phyloP scores from a whole-genome alignment of 2,797 vertebrate species.

The Setipinna tenuifilis region DNA sequence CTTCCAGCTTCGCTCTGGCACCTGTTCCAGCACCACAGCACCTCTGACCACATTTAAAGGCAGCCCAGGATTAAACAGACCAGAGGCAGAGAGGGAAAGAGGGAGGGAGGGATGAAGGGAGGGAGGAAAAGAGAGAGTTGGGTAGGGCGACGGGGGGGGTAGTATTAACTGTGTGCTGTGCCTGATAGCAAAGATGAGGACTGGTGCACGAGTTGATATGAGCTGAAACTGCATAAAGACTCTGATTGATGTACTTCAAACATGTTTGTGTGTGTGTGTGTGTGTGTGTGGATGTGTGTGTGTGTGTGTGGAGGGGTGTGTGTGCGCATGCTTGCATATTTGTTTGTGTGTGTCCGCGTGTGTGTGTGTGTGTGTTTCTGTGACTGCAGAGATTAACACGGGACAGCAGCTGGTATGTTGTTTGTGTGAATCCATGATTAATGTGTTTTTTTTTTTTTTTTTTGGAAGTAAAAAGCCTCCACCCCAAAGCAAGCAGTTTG shows the following conservation, averaged over 20 bases:
- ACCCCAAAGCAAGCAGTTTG: conserved; percentile 10
- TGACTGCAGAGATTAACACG: neutral
- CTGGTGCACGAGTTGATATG: conserved; percentile 66
- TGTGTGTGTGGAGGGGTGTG: neutral
- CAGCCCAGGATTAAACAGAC: conserved; percentile 75
- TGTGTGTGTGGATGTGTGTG: conserved; percentile 46
- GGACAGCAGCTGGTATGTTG: conserved; percentile 43
- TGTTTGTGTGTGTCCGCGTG: neutral
- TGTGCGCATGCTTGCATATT: neutral
- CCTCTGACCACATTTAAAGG: conserved; percentile 74
- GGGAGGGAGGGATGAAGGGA: neutral
- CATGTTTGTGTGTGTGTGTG: conserved; percentile 41
- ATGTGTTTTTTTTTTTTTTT: conserved; percentile 23
- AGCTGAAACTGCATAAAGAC: conserved; percentile 53
- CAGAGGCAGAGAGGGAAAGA: conserved; percentile 53
- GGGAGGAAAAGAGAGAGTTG: neutral
- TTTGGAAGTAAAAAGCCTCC: conserved; percentile 13
- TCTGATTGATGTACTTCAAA: conserved; percentile 25
- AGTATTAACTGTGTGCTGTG: conserved; percentile 46
- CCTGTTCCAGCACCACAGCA: conserved; percentile 69
- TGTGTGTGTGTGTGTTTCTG: neutral
- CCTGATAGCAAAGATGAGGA: conserved; percentile 56
- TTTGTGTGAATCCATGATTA: conserved; percentile 36
- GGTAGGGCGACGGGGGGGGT: neutral
- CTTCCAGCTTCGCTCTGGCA: conserved; percentile 59